These are phyloP conservation scores for Myotis davidii DNA, from an alignment of 2,113 vertebrate genomes.

Conservation along the genomic window DNA sequence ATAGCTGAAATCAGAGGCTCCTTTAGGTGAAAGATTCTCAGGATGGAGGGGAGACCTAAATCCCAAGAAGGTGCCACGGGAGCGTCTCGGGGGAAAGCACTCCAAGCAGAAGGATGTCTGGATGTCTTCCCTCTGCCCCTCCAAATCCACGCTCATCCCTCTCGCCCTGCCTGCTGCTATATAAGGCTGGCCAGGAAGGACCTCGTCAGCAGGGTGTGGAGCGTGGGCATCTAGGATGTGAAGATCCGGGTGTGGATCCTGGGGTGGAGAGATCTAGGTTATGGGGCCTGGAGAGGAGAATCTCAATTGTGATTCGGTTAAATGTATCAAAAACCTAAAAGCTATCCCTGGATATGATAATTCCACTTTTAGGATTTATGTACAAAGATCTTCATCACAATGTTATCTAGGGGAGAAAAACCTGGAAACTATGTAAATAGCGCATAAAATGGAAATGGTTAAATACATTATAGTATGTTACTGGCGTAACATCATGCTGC, in stretches of 20 bases:
- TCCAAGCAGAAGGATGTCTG: neutral
- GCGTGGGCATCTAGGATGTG: no score
- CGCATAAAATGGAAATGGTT: neutral
- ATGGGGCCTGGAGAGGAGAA: neutral
- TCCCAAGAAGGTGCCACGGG: neutral
- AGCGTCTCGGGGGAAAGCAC: neutral
- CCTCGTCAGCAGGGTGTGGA: neutral
- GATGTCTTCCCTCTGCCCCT: neutral
- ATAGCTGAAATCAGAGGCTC: neutral
- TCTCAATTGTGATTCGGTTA: neutral
- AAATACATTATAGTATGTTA: neutral
- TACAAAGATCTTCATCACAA: neutral
- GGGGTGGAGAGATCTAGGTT: neutral
- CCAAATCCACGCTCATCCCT: neutral
- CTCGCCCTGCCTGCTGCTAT: neutral
- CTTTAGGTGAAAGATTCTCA: neutral
- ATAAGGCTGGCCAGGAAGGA: neutral
- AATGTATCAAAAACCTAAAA: slow-evolving; percentile 41
- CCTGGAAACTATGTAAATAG: neutral
- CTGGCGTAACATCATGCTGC: neutral
- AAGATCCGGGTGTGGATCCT: neutral
- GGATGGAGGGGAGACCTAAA: neutral
- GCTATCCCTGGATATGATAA: neutral
- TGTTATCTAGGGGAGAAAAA: slow-evolving; percentile 1
- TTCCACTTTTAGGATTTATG: neutral